A percentile compares a stretch with the other conserved stretches of the same genome.
phyloP scores from a whole-genome alignment of 1,140 invertebrate genomes.

The Agraylea sexmaculata region DNA sequence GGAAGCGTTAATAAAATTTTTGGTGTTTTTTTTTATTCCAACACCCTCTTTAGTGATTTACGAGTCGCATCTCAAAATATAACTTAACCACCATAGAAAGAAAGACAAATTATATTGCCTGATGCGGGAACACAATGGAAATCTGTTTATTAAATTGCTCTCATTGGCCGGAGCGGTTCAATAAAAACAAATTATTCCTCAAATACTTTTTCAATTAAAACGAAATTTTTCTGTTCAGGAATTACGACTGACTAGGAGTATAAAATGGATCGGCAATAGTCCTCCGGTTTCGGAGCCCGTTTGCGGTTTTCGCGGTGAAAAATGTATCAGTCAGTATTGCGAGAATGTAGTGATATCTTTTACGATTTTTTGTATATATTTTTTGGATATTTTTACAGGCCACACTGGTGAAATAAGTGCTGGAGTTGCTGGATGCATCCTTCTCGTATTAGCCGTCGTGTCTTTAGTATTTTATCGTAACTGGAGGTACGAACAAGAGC shows the following conservation, averaged over 20 bases:
- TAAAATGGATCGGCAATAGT: conserved; percentile 64
- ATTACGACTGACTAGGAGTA: conserved; percentile 49
- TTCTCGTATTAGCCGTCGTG: conserved; percentile 57
- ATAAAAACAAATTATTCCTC: not conserved
- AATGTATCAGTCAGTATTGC: conserved; percentile 73
- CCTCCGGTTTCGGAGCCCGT: conserved; percentile 83
- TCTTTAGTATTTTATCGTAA: conserved; percentile 69
- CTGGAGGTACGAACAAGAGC: conserved; percentile 89
- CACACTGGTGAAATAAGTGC: conserved; percentile 71
- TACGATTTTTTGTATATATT: too few species aligned
- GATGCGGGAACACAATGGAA: conserved; percentile 6
- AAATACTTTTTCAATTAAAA: conserved; percentile 6
- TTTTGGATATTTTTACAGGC: conserved; percentile 47
- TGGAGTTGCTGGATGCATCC: conserved; percentile 62
- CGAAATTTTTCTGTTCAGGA: conserved; percentile 41
- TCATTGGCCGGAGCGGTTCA: too few species aligned
- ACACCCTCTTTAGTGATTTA: too few species aligned
- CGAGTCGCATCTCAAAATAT: too few species aligned
- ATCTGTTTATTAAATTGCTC: not conserved
- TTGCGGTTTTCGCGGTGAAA: conserved; percentile 86
- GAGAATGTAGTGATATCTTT: too few species aligned
- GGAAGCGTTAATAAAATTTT: too few species aligned
- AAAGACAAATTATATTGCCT: too few species aligned
- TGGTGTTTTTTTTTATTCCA: too few species aligned
- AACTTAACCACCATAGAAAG: too few species aligned